These are phyloP conservation scores for Yponomeuta evonymella DNA, from an alignment of 2,888 invertebrate genomes.

Conservation along the genomic window DNA sequence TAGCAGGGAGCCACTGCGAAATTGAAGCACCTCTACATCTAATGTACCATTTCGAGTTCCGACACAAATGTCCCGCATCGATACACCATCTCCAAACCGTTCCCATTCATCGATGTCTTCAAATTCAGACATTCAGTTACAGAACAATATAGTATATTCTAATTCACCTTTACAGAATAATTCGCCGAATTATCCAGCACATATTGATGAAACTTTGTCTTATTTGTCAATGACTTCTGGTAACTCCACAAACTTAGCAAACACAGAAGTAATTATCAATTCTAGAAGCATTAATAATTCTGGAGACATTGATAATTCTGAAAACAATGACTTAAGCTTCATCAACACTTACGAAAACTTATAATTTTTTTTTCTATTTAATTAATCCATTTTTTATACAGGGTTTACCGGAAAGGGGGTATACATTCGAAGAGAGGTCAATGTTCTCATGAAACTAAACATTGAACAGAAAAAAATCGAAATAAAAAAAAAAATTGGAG, in stretches of 20 bases:
- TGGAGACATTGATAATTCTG: conserved; percentile 13
- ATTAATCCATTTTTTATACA: not conserved
- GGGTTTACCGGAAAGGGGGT: too few relatives aligned
- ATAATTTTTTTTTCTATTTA: conserved; percentile 5
- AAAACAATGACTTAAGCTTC: conserved; percentile 15
- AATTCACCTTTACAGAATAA: conserved; percentile 11
- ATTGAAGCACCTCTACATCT: conserved; percentile 15
- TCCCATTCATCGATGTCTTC: conserved; percentile 14
- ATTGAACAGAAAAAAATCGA: too few relatives aligned
- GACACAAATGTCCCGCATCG: conserved; percentile 15
- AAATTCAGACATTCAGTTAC: conserved; percentile 14
- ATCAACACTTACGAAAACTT: conserved; percentile 13
- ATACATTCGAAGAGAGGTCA: too few relatives aligned
- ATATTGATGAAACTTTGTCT: conserved; percentile 14
- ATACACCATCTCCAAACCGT: conserved; percentile 15
- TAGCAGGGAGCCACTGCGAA: conserved; percentile 11
- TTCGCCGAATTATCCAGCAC: conserved; percentile 15
- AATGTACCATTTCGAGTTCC: conserved; percentile 7
- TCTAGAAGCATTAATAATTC: conserved; percentile 14
- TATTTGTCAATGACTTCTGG: conserved; percentile 15
- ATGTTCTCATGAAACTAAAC: too few relatives aligned
- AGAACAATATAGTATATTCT: conserved; percentile 10
- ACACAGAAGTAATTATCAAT: conserved; percentile 14
- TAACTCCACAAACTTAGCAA: conserved; percentile 14
- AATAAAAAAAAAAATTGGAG: too few relatives aligned